A percentile compares a stretch with the other conserved stretches of the same genome.
Evolutionary conservation across 2,888 invertebrate species (phyloP).

Genomic region (Acronicta leporina): DNA sequence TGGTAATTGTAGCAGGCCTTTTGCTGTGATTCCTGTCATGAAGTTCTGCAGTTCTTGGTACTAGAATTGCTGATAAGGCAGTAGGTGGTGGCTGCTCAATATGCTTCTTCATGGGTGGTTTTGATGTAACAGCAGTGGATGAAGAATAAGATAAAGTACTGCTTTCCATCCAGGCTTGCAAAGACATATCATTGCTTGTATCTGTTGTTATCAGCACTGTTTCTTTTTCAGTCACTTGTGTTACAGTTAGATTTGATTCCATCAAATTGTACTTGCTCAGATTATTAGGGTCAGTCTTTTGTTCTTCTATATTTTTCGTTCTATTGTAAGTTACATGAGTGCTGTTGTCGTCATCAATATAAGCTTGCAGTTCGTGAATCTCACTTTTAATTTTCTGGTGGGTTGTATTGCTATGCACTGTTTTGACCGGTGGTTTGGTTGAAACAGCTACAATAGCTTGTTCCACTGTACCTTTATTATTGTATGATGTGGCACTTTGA

Average conservation of each 20-base stretch:
- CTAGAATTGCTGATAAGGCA: conserved; percentile 90
- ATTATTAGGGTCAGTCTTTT: conserved; percentile 77
- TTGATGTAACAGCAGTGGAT: conserved; percentile 68
- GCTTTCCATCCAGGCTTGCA: conserved; percentile 81
- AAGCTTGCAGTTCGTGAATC: conserved; percentile 83
- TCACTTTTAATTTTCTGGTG: conserved; percentile 82
- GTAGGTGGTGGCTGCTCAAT: conserved; percentile 78
- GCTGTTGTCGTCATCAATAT: conserved; percentile 78
- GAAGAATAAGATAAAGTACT: conserved; percentile 73
- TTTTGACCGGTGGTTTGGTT: conserved; percentile 67
- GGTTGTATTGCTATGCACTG: conserved; percentile 71
- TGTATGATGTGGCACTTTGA: conserved; percentile 52
- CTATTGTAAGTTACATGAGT: conserved; percentile 82
- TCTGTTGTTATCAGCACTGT: conserved; percentile 83
- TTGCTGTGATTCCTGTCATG: conserved; percentile 71
- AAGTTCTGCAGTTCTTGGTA: conserved; percentile 87
- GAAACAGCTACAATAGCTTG: conserved; percentile 63
- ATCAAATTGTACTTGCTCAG: conserved; percentile 82
- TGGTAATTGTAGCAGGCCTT: conserved; percentile 82
- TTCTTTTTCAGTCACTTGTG: conserved; percentile 83
- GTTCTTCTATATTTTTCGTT: conserved; percentile 82
- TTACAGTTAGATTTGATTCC: conserved; percentile 83
- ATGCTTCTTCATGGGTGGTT: conserved; percentile 74
- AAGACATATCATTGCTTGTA: conserved; percentile 80
- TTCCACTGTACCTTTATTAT: conserved; percentile 64